Conservation (phyloP, 1,140 invertebrate species). For the Dinothrombium tinctorium region DNA sequence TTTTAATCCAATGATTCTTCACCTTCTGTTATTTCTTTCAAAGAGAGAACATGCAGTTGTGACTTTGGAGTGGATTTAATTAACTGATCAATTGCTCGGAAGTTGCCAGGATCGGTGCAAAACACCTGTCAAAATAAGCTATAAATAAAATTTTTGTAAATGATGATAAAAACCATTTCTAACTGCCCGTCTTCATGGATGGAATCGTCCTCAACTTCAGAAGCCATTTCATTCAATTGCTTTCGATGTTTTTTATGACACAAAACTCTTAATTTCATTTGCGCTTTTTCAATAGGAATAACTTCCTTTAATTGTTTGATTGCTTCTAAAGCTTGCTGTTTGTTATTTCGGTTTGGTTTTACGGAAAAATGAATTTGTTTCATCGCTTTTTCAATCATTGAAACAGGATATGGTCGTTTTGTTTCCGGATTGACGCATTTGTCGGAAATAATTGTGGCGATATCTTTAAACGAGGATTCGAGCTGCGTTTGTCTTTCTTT, state of each 20-base stretch:
- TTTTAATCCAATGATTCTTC: too few relatives aligned
- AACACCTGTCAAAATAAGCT: too few relatives aligned
- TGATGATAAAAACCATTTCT: too few relatives aligned
- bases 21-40: too few relatives aligned
- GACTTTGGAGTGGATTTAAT: too few relatives aligned
- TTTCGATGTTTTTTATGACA: conserved; percentile 37
- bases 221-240: conserved; percentile 43
- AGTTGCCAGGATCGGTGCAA: too few relatives aligned
- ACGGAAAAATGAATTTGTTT: conserved; percentile 89
- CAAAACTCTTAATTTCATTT: conserved; percentile 71
- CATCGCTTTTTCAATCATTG: conserved; percentile 96
- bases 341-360: conserved; percentile 77
- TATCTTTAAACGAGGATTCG: conserved; percentile 79
- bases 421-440: conserved; percentile 95
- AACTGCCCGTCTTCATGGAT: conserved; percentile 42
- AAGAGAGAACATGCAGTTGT: too few relatives aligned
- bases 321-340: conserved; percentile 88
- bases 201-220: conserved; percentile 50
- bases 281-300: conserved; percentile 74
- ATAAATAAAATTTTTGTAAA: too few relatives aligned
- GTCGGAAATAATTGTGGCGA: conserved; percentile 68
- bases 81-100: too few relatives aligned
- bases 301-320: conserved; percentile 65
- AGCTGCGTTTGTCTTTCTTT: conserved; percentile 78
- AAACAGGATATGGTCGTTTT: conserved; percentile 82